Evolutionary conservation across 2,113 vertebrate species (phyloP), one percentile per base, ranked within the genome.

Genomic region (Ctenodactylus gundi): DNA sequence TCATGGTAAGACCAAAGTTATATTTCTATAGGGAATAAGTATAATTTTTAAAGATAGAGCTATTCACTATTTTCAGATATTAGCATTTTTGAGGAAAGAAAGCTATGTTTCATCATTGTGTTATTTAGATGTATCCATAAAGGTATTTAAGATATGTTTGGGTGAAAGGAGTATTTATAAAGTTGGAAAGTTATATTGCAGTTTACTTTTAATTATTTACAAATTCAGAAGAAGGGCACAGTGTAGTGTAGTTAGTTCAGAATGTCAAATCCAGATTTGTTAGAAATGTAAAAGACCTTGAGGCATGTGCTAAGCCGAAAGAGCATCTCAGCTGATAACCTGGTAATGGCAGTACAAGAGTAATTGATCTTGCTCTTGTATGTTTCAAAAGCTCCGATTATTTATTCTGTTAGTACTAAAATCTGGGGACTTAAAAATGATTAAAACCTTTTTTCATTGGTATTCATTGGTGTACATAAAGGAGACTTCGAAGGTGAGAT

Each of bases 1-100:
- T 98, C 99, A 99, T 58, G 98, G 99, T 99, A 98, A 70, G 97
- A 80, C 93, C 39, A 95, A 94, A 83, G 64, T 94, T 94, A 34
- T n/a, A 58, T 89, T 92, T 86, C 77, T 91, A 88, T 94, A 90
- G 81, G 94, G 34, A 82, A 91, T 88, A 92, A 95, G 18, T 90
- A 82, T 85, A 90, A 57, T 67, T 96, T 97, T 57, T 95, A 70
- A 87, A 76, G 94, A 95, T 83, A n/a, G 23, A 84, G 57, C 67
- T 93, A 1, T 84, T 95, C 96, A 81, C 29, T 82, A 3, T 65
- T 80, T 95, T 92, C 78, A 86, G 65, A 91, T 25, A 65, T 62
- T 44, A 58, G 14, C 62, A n/a, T 65, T 90, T 88, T 95, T 94
- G 85, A 62, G 55, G 91, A 91, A 93, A 72, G 0, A 75, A 92